phyloP scores from a whole-genome alignment of 2,797 vertebrate species.

The Phrynocephalus forsythii region DNA sequence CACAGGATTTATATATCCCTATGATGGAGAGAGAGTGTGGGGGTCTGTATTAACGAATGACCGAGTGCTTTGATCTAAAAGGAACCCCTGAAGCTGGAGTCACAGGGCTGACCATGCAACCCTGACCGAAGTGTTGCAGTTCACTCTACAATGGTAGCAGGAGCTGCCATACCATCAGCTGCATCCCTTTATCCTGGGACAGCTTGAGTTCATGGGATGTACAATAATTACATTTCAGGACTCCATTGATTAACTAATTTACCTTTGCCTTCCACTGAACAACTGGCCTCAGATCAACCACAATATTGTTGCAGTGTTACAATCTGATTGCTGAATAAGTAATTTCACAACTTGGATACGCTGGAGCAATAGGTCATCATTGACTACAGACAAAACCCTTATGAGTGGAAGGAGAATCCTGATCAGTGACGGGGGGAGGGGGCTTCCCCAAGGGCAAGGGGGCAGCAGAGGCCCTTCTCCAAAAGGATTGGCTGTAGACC shows the following conservation, averaged over 20 bases:
- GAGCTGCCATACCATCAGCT: background rate
- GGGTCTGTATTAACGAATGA: slow-evolving; percentile 8
- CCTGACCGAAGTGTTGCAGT: background rate
- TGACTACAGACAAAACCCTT: background rate
- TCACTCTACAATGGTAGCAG: background rate
- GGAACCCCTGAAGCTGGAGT: slow-evolving; percentile 10
- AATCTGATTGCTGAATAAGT: background rate
- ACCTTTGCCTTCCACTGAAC: background rate
- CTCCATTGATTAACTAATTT: slow-evolving; percentile 28
- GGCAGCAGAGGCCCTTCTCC: too few relatives aligned
- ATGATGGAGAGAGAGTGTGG: background rate
- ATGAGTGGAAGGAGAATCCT: background rate
- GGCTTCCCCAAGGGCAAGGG: too few relatives aligned
- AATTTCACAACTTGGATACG: background rate
- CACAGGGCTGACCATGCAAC: background rate
- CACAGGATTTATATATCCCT: too few relatives aligned
- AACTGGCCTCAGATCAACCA: slow-evolving; percentile 3
- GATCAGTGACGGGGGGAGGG: too few relatives aligned
- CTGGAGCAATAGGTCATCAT: background rate
- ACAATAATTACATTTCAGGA: slow-evolving; percentile 22
- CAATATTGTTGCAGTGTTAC: slow-evolving; percentile 9
- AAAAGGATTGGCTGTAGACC: too few relatives aligned
- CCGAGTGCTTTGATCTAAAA: slow-evolving; percentile 11
- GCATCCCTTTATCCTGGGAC: background rate
- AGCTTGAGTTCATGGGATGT: background rate